These are phyloP conservation scores for Zaprionus taronus DNA, from an alignment of 1,140 invertebrate species.

Conservation along the genomic window DNA sequence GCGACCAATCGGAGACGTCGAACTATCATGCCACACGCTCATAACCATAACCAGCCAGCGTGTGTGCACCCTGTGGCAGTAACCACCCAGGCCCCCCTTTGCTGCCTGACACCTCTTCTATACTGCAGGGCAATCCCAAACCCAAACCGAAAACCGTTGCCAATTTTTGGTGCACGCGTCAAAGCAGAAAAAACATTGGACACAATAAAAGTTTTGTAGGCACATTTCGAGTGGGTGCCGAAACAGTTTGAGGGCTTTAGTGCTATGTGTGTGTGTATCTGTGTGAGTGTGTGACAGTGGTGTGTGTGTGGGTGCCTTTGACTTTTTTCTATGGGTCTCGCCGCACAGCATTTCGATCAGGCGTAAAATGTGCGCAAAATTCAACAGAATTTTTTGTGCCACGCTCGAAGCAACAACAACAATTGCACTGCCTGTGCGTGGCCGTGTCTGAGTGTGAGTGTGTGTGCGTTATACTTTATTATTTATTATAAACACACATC, in stretches of 20 bases:
- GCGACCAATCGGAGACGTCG: constrained; percentile 68
- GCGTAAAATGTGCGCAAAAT: constrained; percentile 83
- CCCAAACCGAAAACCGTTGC: constrained; percentile 62
- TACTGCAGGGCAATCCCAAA: constrained; percentile 24
- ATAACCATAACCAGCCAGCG: constrained; percentile 69
- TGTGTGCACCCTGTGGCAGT: constrained; percentile 24
- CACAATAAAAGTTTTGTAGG: constrained; percentile 76
- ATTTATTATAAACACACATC: constrained; percentile 75
- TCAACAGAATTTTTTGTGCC: constrained; percentile 63
- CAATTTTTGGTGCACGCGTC: constrained; percentile 76
- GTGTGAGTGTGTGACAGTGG: background rate
- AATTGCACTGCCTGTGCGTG: constrained; percentile 37
- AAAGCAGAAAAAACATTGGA: constrained; percentile 80
- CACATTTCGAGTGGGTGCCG: constrained; percentile 22
- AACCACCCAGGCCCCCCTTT: background rate
- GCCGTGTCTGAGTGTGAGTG: constrained; percentile 33
- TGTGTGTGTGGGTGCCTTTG: constrained; percentile 35
- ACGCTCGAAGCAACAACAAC: constrained; percentile 23
- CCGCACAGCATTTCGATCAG: constrained; percentile 79
- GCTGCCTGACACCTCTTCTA: background rate
- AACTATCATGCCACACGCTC: constrained; percentile 65
- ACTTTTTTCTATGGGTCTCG: constrained; percentile 66
- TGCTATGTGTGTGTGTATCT: background rate
- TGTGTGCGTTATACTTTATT: constrained; percentile 71
- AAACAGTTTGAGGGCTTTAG: constrained; percentile 2